Evolutionary conservation across 2,888 invertebrate genomes (phyloP), one percentile per base, ranked within the genome.

Genomic region (Caenorhabditis japonica): DNA sequence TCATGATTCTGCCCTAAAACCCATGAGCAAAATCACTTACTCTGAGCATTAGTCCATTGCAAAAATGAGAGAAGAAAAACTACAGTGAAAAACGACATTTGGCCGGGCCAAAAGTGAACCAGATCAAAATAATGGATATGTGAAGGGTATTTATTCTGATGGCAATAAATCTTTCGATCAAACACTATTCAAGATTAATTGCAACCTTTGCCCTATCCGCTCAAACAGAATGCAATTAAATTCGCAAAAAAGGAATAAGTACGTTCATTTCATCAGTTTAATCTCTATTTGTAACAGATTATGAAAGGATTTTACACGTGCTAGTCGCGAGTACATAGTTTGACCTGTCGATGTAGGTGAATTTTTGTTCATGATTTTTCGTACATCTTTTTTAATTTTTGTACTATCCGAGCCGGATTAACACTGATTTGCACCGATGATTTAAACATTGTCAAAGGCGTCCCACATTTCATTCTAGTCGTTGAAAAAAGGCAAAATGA

Each of bases 141-240:
- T 62, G 46, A 21, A 56, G 25, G 46, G 39, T 34, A 33, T 56
- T 55, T 66, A 43, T 41, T 33, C 53, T 23, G 33, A 34, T 36
- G 66, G 36, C 39, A 53, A 21, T 33, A 41, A n/a, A 51, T 1
- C 19, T 33, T 3, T 41, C 36, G 64, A 64, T 41, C 56, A 66
- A 56, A 56, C 56, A 56, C 66, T 66, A 66, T 66, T 66, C 56
- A 56, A 66, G 66, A 56, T 66, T 56, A 58, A 56, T 13, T 19
- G 36, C 41, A 49, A 66, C 41, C 66, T 56, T 56, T 36, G 38
- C 27, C 13, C 55, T 55, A 23, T 23, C 25, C 44, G 7, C 25
- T 39, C 38, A 17, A 7, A 38, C 19, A 19, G n/a, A 10, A 12
- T 39, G 34, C 27, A 44, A 27, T 27, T 30, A 15, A 19, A 51